Evolutionary conservation across 2,797 vertebrate genomes (phyloP).

Genomic region (Menidia menidia): DNA sequence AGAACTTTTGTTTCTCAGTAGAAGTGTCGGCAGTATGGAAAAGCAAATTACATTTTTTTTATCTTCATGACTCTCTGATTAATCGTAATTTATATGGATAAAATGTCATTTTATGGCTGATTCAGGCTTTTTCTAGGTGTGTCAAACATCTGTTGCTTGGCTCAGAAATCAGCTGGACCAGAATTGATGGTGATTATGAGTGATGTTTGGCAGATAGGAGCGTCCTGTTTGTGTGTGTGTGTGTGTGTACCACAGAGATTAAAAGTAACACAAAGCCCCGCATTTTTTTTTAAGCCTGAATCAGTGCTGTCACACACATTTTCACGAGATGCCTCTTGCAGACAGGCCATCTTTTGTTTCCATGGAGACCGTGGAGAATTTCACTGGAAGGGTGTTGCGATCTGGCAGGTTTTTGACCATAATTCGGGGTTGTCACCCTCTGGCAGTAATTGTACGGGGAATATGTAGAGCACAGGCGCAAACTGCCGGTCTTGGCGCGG

Average conservation of each 20-base stretch:
- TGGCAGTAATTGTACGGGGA: constrained; percentile 48
- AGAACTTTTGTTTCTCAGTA: too few relatives aligned
- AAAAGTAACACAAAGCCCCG: constrained; percentile 31
- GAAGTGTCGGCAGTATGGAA: too few relatives aligned
- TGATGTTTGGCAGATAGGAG: constrained; percentile 16
- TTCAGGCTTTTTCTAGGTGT: constrained; percentile 20
- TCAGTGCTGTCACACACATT: constrained; percentile 38
- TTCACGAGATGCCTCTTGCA: constrained; percentile 29
- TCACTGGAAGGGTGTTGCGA: constrained; percentile 21
- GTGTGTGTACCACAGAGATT: constrained; percentile 13
- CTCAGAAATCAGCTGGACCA: constrained; percentile 42
- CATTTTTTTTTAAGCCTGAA: constrained; percentile 38
- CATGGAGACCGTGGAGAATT: constrained; percentile 51
- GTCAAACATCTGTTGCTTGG: constrained; percentile 33
- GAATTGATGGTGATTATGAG: constrained; percentile 20
- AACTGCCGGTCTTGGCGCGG: constrained; percentile 16
- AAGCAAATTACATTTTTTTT: too few relatives aligned
- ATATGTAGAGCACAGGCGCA: constrained; percentile 29
- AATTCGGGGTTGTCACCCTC: constrained; percentile 59
- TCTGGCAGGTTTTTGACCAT: constrained; percentile 51
- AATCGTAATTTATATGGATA: too few relatives aligned
- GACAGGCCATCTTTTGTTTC: constrained; percentile 50
- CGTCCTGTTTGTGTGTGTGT: constrained; percentile 24
- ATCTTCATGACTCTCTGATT: too few relatives aligned
- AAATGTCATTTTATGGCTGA: constrained; percentile 26